Base-by-base conservation (phyloP, 2,113 vertebrate genomes). In the Beaufortia kweichowensis region DNA sequence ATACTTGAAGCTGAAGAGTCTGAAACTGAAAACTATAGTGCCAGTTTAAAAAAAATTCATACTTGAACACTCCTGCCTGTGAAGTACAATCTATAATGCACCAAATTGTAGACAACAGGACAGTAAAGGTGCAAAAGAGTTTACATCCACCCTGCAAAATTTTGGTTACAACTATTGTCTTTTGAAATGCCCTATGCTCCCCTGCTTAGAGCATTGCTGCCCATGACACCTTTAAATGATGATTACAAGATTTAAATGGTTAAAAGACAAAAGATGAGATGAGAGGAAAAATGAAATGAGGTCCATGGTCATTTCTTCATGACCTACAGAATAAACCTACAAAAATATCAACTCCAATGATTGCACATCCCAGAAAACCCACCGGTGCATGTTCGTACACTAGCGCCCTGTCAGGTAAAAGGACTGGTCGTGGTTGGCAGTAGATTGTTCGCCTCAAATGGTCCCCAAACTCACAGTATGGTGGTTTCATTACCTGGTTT, bases 311-410 rank as follows among this genome's bases (percentile, higher is more conserved):
- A 43, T 9, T 24, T 17, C 7, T 65, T 64, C 3, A 64, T 43
- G 64, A 67, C 43, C 19, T 31, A 50, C 17, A 31, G 50, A 50
- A 67, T 1, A 67, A 28, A 5, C n/a, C 65, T 67, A 65, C 26
- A 67, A 50, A 67, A 50, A 29, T 19, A 66, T 28, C 11, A 6
- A 11, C 21, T 68, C 46, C 26, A 26, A 50, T 31, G 26, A 50
- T 31, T 68, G 10, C 19, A 68, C 10, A 1, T 29, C 43, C 43
- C 26, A 21, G 65, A 50, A 29, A 19, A 31, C 26, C 26, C 26
- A 50, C n/a, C 48, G 6, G 23, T 46, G 71, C 21, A 48, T 31
- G 14, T 21, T n/a, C n/a, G n/a, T n/a, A n/a, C n/a, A n/a, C n/a
- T n/a, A n/a, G n/a, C n/a, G n/a, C n/a, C 28, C 33, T 41, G 31